A percentile compares a stretch with the other conserved stretches of the same genome.
Evolutionary conservation across 2,888 invertebrate genomes (phyloP).

Genomic region (Tiliacea aurago): DNA sequence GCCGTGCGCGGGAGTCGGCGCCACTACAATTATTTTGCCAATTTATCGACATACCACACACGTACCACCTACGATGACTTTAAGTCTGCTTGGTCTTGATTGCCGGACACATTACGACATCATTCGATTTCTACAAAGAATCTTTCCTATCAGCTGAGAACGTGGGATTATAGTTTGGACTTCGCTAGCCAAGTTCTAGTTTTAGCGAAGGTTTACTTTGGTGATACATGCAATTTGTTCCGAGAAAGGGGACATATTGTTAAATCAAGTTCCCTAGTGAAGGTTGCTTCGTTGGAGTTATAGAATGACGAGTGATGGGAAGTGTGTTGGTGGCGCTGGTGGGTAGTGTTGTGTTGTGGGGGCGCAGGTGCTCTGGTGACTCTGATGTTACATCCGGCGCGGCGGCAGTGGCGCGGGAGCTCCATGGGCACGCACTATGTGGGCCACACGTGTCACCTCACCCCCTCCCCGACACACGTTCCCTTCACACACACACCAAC

Average conservation of each 20-base stretch:
- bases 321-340: slow-evolving; percentile 49
- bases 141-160: slow-evolving; percentile 12
- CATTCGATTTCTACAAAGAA: slow-evolving; percentile 20
- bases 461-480: slow-evolving; percentile 47
- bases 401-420: slow-evolving; percentile 69
- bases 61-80: slow-evolving; percentile 53
- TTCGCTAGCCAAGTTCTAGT: background rate
- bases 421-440: slow-evolving; percentile 86
- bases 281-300: slow-evolving; percentile 29
- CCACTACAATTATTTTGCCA: slow-evolving; percentile 79
- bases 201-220: background rate
- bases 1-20: slow-evolving; percentile 84
- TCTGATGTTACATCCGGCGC: slow-evolving; percentile 85
- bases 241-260: background rate
- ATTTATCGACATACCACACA: slow-evolving; percentile 69
- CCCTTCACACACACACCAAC: slow-evolving; percentile 69
- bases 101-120: slow-evolving; percentile 32
- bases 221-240: slow-evolving; percentile 11
- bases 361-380: slow-evolving; percentile 80
- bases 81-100: slow-evolving; percentile 46
- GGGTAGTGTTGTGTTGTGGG: slow-evolving; percentile 61
- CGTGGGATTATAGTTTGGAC: slow-evolving; percentile 15
- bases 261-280: slow-evolving; percentile 10
- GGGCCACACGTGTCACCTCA: slow-evolving; percentile 88
- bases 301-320: slow-evolving; percentile 38